Evolutionary conservation across 2,888 invertebrate genomes (phyloP).

Genomic region (Ferrisia virgata): DNA sequence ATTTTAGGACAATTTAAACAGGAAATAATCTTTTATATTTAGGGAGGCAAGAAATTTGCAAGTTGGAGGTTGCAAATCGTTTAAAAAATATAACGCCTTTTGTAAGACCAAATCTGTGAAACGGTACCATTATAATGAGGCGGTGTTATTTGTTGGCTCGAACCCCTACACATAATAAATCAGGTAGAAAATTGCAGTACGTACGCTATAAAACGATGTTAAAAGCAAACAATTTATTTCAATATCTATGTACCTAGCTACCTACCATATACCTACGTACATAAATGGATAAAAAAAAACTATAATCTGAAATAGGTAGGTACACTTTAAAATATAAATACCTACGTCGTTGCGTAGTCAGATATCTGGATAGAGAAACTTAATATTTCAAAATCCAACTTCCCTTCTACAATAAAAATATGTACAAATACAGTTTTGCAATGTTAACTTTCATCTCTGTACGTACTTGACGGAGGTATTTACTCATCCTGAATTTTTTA

Average conservation of each 20-base stretch:
- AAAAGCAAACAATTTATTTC: conserved; percentile 22
- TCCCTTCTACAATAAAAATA: too few species aligned
- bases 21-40: not conserved
- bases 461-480: too few species aligned
- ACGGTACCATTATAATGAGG: not conserved
- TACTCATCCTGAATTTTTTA: too few species aligned
- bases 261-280: too few species aligned
- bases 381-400: not conserved
- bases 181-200: not conserved
- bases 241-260: conserved; percentile 21
- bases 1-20: not conserved
- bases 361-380: too few species aligned
- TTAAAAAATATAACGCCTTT: not conserved
- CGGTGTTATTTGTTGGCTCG: conserved; percentile 5
- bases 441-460: too few species aligned
- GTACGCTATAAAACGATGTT: conserved; percentile 7
- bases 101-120: not conserved
- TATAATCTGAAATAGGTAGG: not conserved
- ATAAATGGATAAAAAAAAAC: not conserved
- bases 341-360: not conserved
- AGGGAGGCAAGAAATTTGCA: not conserved
- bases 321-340: not conserved
- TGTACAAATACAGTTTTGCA: too few species aligned
- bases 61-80: not conserved
- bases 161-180: conserved; percentile 8